These are phyloP conservation scores for Channa maculata DNA, from an alignment of 2,113 vertebrate species.

Conservation along the genomic window DNA sequence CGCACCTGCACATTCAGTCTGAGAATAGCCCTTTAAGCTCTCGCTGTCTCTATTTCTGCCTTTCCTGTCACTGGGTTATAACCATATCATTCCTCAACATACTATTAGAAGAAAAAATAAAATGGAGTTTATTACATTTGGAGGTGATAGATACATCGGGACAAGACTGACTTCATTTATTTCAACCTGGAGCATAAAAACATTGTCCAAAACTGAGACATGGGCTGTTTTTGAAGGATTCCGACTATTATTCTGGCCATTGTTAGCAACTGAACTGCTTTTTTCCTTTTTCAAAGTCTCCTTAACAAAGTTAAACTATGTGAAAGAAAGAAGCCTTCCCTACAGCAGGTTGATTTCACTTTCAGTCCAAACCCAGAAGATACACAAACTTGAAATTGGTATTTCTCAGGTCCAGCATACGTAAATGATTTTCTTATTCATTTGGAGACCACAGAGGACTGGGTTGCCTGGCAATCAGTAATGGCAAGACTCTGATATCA, in stretches of 20 bases:
- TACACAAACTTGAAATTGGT: background rate
- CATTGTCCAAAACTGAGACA: too few species aligned
- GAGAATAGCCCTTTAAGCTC: background rate
- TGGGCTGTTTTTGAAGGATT: too few species aligned
- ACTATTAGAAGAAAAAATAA: background rate
- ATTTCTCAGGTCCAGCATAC: background rate
- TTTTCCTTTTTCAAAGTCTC: too few species aligned
- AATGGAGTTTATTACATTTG: background rate
- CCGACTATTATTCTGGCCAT: background rate
- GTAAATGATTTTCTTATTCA: background rate
- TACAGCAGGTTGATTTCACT: too few species aligned
- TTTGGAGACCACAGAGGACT: background rate
- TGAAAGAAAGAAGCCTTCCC: too few species aligned
- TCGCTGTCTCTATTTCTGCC: constrained; percentile 1
- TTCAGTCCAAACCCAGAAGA: background rate
- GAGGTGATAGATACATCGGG: background rate
- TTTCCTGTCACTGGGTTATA: background rate
- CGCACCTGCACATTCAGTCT: background rate
- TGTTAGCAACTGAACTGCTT: background rate
- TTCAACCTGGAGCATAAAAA: background rate
- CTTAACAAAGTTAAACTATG: too few species aligned
- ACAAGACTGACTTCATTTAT: background rate
- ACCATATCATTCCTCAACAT: background rate
- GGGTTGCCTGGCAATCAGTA: constrained; percentile 4
- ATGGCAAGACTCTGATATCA: background rate